Evolutionary conservation across 2,888 invertebrate species (phyloP).

Genomic region (Eupeodes latifasciatus): DNA sequence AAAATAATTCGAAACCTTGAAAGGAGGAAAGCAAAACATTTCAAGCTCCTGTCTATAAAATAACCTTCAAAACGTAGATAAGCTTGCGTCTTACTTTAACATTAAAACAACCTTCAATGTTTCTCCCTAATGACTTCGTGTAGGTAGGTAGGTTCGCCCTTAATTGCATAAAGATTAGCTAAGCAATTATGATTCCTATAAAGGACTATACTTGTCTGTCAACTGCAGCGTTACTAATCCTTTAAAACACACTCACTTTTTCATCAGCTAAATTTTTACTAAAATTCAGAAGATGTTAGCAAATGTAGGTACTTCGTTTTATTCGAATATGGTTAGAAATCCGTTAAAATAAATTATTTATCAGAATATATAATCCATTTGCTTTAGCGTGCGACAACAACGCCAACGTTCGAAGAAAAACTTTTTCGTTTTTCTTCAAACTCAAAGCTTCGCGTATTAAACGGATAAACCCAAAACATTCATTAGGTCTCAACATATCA

Average conservation of each 20-base stretch:
- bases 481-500: slow-evolving; percentile 53
- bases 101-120: not conserved
- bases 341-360: slow-evolving; percentile 69
- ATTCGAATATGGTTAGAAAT: slow-evolving; percentile 21
- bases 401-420: slow-evolving; percentile 29
- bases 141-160: not conserved
- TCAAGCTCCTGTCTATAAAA: not conserved
- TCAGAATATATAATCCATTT: slow-evolving; percentile 66
- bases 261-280: not conserved
- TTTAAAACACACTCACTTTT: slow-evolving; percentile 41
- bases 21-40: too few species aligned
- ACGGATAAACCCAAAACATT: slow-evolving; percentile 58
- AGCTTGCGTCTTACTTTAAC: not conserved
- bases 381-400: slow-evolving; percentile 28
- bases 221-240: slow-evolving; percentile 46
- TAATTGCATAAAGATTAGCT: slow-evolving; percentile 63
- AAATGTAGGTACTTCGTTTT: slow-evolving; percentile 50
- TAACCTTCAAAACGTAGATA: not conserved
- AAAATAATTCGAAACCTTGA: too few species aligned
- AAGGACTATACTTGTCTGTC: slow-evolving; percentile 12
- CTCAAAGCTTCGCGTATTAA: slow-evolving; percentile 62
- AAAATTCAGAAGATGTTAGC: slow-evolving; percentile 25
- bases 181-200: slow-evolving; percentile 58
- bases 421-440: slow-evolving; percentile 25
- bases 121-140: slow-evolving; percentile 6